Conservation (phyloP, 2,888 invertebrate species). For the Lydus trimaculatus region DNA sequence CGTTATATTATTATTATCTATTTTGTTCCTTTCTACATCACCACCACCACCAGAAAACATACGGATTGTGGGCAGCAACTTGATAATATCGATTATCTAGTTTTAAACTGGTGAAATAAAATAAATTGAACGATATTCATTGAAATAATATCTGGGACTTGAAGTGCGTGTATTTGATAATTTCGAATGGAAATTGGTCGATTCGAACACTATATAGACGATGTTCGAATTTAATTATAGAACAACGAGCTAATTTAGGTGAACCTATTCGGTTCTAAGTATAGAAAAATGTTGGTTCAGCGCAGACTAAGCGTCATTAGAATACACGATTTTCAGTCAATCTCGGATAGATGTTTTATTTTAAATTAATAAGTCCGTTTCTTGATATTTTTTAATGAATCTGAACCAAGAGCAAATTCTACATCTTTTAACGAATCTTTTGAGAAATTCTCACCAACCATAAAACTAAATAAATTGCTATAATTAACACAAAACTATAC, state of each 20-base stretch:
- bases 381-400: no score
- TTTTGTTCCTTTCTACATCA: slow-evolving; percentile 37
- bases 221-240: not conserved
- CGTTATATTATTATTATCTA: slow-evolving; percentile 58
- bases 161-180: not conserved
- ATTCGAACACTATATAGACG: not conserved
- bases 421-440: no score
- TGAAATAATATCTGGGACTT: not conserved
- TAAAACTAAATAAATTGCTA: no score
- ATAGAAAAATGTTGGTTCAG: not conserved
- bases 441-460: no score
- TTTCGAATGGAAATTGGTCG: not conserved
- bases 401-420: no score
- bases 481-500: no score
- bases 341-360: no score
- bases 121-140: no score
- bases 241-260: not conserved
- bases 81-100: slow-evolving; percentile 20
- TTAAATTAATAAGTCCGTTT: no score
- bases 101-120: no score
- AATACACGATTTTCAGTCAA: no score
- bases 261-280: not conserved
- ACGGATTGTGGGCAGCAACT: slow-evolving; percentile 25
- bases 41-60: slow-evolving; percentile 29
- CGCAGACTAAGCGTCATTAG: no score